Percentiles rank a stretch among this genome's conserved stretches.
These are phyloP conservation scores for Spea bombifrons DNA, from an alignment of 2,113 vertebrate genomes.

Conservation along the genomic window DNA sequence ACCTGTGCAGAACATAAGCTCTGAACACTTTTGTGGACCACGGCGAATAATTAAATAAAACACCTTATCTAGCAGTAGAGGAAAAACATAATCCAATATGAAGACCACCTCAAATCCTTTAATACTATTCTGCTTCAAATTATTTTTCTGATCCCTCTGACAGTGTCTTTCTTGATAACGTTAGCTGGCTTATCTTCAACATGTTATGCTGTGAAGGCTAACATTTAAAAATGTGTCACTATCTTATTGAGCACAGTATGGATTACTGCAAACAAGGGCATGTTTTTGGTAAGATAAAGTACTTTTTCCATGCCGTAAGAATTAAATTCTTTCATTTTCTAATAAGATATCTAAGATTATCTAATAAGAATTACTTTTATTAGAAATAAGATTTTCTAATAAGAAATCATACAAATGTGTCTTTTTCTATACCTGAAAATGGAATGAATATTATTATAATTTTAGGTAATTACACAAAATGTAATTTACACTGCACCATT, in stretches of 20 bases:
- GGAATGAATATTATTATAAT: too few relatives aligned
- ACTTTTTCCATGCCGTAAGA: slow-evolving; percentile 7
- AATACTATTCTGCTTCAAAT: slow-evolving; percentile 35
- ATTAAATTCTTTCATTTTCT: background rate
- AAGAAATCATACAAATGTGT: too few relatives aligned
- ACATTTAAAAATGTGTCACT: slow-evolving; percentile 30
- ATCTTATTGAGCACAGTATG: slow-evolving; percentile 19
- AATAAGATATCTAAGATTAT: too few relatives aligned
- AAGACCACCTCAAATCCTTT: slow-evolving; percentile 19
- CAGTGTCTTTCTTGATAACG: slow-evolving; percentile 29
- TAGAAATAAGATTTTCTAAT: too few relatives aligned
- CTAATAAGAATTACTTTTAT: too few relatives aligned
- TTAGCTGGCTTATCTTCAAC: slow-evolving; percentile 29
- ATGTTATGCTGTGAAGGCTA: slow-evolving; percentile 22
- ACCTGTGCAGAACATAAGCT: background rate
- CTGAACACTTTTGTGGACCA: background rate
- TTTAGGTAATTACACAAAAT: too few relatives aligned
- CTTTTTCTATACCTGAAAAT: too few relatives aligned
- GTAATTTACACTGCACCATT: too few relatives aligned
- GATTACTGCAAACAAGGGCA: slow-evolving; percentile 31
- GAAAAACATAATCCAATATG: slow-evolving; percentile 19
- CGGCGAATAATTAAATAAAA: slow-evolving; percentile 8
- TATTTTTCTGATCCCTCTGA: slow-evolving; percentile 26
- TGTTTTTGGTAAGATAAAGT: slow-evolving; percentile 32
- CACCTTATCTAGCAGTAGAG: background rate